Percentiles rank a stretch among this genome's conserved stretches.
Conservation (phyloP, 2,797 vertebrate species). For the Buceros bicornis region DNA sequence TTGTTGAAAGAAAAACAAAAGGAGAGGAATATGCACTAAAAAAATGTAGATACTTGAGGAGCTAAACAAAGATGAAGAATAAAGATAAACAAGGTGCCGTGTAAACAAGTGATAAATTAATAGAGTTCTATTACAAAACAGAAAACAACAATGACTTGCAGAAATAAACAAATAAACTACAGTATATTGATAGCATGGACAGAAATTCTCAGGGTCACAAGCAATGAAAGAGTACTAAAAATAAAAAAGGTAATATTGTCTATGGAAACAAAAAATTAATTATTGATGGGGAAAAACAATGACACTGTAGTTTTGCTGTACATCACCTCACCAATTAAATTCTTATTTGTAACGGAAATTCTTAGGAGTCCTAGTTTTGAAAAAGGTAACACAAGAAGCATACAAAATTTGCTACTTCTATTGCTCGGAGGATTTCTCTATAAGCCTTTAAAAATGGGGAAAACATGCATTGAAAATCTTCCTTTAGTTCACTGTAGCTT, state of each 20-base stretch:
- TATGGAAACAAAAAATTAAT: not conserved
- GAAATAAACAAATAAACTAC: not conserved
- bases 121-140: not conserved
- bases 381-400: not conserved
- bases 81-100: not conserved
- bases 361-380: not conserved
- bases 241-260: not conserved
- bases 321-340: not conserved
- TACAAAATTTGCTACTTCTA: not conserved
- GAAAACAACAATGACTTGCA: not conserved
- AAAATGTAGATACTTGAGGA: not conserved
- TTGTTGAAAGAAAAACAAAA: not conserved
- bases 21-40: not conserved
- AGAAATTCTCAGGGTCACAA: slow-evolving; percentile 10
- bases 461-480: not conserved
- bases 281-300: not conserved
- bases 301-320: not conserved
- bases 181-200: not conserved
- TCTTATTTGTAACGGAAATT: not conserved
- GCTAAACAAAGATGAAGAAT: not conserved
- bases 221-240: not conserved
- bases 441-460: not conserved
- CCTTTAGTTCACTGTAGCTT: not conserved
- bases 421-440: not conserved
- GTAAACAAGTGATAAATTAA: slow-evolving; percentile 23